Base-by-base conservation (phyloP, 2,888 invertebrate species). In the Chydorus sphaericus region DNA sequence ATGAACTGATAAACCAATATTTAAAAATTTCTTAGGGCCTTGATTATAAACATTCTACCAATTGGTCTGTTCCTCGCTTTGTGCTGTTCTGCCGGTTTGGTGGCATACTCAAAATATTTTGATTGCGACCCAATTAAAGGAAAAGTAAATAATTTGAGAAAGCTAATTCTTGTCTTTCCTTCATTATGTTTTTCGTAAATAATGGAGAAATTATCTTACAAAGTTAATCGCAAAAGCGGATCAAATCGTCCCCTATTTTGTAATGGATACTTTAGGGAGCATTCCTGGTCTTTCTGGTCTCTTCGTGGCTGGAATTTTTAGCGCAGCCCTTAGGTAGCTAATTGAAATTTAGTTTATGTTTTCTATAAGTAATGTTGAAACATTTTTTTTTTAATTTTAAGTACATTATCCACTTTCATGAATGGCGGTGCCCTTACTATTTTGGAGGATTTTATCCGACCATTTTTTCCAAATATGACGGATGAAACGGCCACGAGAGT, bases 281-380 rank as follows among this genome's bases (percentile, higher is more conserved):
- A 73, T 82, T 37, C 79, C 77, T 31, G 91, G 92, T 0, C 72
- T 93, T 2, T 84, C 92, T 1, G 93, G 94, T 3, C 81, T 94
- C 64, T 94, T 96, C 1, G 71, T 96, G 59, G 84, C 94, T 1
- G 93, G 94, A 2, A 85, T 93, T 30, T 84, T 94, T 69, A 91
- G 92, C 38, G 94, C 93, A 2, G 91, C 93, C 65, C 78, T 94
- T 62, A 93, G 93, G 91, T 92, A 26, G n/a, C n/a, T n/a, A n/a
- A n/a, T n/a, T n/a, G 14, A n/a, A 5, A 26, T 44, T 14, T 23
- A 39, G 7, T 44, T 23, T 26, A 14, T 16, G 10, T 14, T 44
- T 4, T 44, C n/a, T 14, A 23, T 4, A n/a, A n/a, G n/a, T n/a
- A n/a, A n/a, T n/a, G n/a, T n/a, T n/a, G n/a, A n/a, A n/a, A n/a